Evolutionary conservation across 2,113 vertebrate species (phyloP).

Genomic region (Brachyistius frenatus): DNA sequence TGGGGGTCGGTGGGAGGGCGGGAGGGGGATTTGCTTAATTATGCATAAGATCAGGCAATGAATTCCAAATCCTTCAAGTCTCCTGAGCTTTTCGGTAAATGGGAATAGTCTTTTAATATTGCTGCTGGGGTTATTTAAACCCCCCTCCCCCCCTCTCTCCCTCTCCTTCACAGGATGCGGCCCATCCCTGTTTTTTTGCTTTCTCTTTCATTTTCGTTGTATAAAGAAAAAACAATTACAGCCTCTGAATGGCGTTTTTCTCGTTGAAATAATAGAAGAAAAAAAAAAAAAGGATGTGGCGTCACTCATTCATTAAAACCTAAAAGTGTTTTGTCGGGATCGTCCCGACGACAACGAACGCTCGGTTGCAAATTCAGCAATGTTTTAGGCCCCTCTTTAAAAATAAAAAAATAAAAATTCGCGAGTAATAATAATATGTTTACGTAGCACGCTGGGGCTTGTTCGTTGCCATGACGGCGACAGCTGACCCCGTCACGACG

Average conservation of each 20-base stretch:
- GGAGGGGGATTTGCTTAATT: slow-evolving; percentile 75
- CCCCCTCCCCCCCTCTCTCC: background rate
- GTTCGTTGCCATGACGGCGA: slow-evolving; percentile 37
- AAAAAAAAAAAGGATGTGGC: background rate
- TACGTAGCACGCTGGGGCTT: slow-evolving; percentile 32
- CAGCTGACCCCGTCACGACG: slow-evolving; percentile 24
- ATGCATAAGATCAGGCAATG: slow-evolving; percentile 77
- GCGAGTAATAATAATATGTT: background rate
- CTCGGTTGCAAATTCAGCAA: background rate
- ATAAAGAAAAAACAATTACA: slow-evolving; percentile 34
- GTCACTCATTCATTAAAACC: slow-evolving; percentile 11
- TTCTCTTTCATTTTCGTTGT: slow-evolving; percentile 30
- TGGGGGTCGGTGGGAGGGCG: slow-evolving; percentile 35
- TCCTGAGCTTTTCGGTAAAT: slow-evolving; percentile 64
- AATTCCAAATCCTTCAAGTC: slow-evolving; percentile 77
- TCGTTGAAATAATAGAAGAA: slow-evolving; percentile 19
- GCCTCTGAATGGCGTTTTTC: slow-evolving; percentile 11
- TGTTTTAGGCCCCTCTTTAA: slow-evolving; percentile 4
- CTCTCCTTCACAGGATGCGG: background rate
- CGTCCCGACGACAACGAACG: slow-evolving; percentile 11
- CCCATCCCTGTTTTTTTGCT: background rate
- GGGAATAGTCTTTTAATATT: slow-evolving; percentile 67
- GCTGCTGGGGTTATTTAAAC: slow-evolving; percentile 45
- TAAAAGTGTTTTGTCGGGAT: slow-evolving; percentile 8
- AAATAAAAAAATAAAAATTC: background rate